A percentile compares a stretch with the other conserved stretches of the same genome.
Evolutionary conservation across 2,888 invertebrate genomes (phyloP).

Genomic region (Endotricha flammealis): DNA sequence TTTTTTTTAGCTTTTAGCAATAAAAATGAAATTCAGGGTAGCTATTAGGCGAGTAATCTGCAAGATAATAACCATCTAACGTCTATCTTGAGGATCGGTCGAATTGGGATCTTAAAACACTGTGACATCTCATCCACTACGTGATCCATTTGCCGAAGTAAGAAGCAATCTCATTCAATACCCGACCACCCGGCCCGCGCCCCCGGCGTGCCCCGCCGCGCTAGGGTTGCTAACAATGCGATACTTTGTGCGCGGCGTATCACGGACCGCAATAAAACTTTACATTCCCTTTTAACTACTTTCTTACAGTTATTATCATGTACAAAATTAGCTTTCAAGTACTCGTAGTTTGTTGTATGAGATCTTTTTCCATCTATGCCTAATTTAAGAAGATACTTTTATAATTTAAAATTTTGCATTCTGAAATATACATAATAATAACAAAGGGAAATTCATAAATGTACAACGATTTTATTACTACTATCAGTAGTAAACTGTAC

Average conservation of each 20-base stretch:
- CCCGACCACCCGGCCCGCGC: constrained; percentile 46
- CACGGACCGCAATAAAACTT: constrained; percentile 71
- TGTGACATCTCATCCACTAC: constrained; percentile 80
- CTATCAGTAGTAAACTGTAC: too few relatives aligned
- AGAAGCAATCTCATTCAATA: constrained; percentile 80
- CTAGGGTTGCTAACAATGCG: constrained; percentile 67
- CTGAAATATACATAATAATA: too few relatives aligned
- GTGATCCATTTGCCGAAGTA: constrained; percentile 80
- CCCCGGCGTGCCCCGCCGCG: constrained; percentile 29
- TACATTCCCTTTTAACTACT: constrained; percentile 73
- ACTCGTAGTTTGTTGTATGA: too few relatives aligned
- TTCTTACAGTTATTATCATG: constrained; percentile 63
- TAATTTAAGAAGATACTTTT: too few relatives aligned
- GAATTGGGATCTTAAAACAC: constrained; percentile 79
- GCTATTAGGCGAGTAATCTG: constrained; percentile 19
- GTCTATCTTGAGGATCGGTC: constrained; percentile 45
- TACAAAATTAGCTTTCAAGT: constrained; percentile 58
- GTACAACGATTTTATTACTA: too few relatives aligned
- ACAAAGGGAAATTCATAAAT: too few relatives aligned
- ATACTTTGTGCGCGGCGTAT: constrained; percentile 64
- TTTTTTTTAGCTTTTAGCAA: too few relatives aligned
- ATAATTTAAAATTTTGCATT: too few relatives aligned
- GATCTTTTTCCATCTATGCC: too few relatives aligned
- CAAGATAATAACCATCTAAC: constrained; percentile 43
- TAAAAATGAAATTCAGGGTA: constrained; percentile 8